A percentile compares a stretch with the other conserved stretches of the same genome.
Conservation (phyloP, 2,113 vertebrate genomes). For the Oceanites oceanicus region DNA sequence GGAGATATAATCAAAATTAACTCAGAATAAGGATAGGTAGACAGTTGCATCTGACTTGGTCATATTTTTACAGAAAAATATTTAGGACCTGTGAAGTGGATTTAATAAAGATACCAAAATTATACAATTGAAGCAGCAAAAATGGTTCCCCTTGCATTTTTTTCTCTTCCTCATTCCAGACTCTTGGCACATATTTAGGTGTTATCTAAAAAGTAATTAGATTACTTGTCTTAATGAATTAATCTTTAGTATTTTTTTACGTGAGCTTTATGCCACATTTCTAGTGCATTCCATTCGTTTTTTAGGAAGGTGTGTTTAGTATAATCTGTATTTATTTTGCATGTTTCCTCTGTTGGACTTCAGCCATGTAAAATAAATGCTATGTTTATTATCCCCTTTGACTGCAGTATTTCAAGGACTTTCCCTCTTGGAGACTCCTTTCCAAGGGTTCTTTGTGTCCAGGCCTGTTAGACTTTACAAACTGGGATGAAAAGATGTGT, state of each 20-base stretch:
- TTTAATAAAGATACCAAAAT: background rate
- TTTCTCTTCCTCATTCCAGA: background rate
- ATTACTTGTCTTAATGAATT: constrained; percentile 30
- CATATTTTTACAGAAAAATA: background rate
- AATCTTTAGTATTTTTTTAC: background rate
- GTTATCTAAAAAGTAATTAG: background rate
- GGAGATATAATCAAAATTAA: background rate
- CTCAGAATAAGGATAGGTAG: background rate
- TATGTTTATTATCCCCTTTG: constrained; percentile 41
- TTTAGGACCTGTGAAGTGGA: background rate
- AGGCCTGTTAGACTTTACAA: background rate
- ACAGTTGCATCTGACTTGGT: background rate
- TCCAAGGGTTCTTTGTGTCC: constrained; percentile 30
- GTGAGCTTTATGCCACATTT: background rate
- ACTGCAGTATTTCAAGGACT: constrained; percentile 57
- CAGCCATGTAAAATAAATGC: constrained; percentile 54
- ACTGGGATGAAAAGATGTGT: background rate
- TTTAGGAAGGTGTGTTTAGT: constrained; percentile 31
- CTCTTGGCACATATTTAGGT: background rate
- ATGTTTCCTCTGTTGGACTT: constrained; percentile 32
- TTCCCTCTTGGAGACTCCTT: background rate
- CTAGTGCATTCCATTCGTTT: constrained; percentile 7
- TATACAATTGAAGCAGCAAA: background rate
- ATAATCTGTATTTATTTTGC: constrained; percentile 55
- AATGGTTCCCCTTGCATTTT: background rate